Percentiles rank a stretch among this genome's conserved stretches.
Evolutionary conservation across 2,113 vertebrate genomes (phyloP).

Genomic region (Marcusenius ussheri): DNA sequence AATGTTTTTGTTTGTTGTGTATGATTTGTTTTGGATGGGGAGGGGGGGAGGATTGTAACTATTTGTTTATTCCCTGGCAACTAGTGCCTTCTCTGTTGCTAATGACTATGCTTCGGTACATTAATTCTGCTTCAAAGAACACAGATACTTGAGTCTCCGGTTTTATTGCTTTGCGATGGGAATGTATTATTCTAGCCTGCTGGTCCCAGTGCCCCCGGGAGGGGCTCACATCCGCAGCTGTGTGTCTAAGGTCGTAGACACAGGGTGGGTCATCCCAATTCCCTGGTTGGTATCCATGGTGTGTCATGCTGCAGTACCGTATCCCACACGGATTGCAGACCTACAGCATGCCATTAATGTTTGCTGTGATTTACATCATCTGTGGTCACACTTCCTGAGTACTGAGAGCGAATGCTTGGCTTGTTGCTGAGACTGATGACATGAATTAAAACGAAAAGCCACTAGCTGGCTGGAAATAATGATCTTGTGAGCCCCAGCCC

Average conservation of each 20-base stretch:
- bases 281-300: not conserved
- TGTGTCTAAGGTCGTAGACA: not conserved
- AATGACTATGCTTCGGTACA: slow-evolving; percentile 24
- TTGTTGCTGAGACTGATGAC: not conserved
- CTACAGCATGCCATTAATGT: not conserved
- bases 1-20: not conserved
- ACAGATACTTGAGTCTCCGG: slow-evolving; percentile 12
- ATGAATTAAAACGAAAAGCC: not conserved
- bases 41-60: not conserved
- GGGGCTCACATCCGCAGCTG: not conserved
- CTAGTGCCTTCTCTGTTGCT: not conserved
- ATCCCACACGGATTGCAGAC: not conserved
- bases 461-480: not conserved
- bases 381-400: not conserved
- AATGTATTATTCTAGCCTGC: not conserved
- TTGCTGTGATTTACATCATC: not conserved
- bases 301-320: not conserved
- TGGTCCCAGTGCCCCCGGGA: not conserved
- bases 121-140: slow-evolving; percentile 20
- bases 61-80: slow-evolving; percentile 10
- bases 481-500: not conserved
- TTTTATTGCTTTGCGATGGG: not conserved
- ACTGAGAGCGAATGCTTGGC: not conserved
- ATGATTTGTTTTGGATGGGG: not conserved
- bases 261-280: not conserved